Percentiles rank a stretch among this genome's conserved stretches.
phyloP scores from a whole-genome alignment of 2,113 vertebrate genomes.

The Sander lucioperca region DNA sequence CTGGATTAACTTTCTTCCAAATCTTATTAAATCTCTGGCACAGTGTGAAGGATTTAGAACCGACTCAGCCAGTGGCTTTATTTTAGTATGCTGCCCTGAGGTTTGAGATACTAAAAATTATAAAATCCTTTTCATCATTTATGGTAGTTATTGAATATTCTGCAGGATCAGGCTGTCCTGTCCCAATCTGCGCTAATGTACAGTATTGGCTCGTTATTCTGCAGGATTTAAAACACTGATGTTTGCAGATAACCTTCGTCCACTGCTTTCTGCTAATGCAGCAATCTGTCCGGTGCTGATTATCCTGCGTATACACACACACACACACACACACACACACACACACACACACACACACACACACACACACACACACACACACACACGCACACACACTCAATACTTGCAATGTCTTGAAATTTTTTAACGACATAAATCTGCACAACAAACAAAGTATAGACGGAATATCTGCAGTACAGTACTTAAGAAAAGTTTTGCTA shows the following conservation, averaged over 20 bases:
- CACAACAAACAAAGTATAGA: constrained; percentile 23
- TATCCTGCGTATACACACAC: constrained; percentile 63
- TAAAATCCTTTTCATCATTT: constrained; percentile 46
- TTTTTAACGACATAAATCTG: constrained; percentile 55
- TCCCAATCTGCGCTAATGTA: constrained; percentile 49
- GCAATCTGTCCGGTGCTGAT: constrained; percentile 80
- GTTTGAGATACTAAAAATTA: constrained; percentile 12
- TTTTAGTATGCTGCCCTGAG: constrained; percentile 23
- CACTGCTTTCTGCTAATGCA: constrained; percentile 78
- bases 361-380: constrained; percentile 24
- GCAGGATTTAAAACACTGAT: constrained; percentile 80
- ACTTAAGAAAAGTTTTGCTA: constrained; percentile 9
- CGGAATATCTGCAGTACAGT: constrained; percentile 35
- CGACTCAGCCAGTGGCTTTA: not conserved
- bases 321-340: constrained; percentile 12
- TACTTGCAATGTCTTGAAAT: constrained; percentile 39
- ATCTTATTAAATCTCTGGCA: constrained; percentile 27
- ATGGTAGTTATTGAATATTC: constrained; percentile 64
- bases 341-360: constrained; percentile 13
- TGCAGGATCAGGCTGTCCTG: constrained; percentile 54
- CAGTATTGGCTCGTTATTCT: constrained; percentile 64
- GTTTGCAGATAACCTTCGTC: constrained; percentile 78
- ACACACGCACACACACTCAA: constrained; percentile 38
- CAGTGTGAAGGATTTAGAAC: constrained; percentile 26
- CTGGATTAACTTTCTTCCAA: constrained; percentile 4